Evolutionary conservation across 2,113 vertebrate genomes (phyloP), one percentile per base, ranked within the genome.

Genomic region (Syngnathoides biaculeatus): DNA sequence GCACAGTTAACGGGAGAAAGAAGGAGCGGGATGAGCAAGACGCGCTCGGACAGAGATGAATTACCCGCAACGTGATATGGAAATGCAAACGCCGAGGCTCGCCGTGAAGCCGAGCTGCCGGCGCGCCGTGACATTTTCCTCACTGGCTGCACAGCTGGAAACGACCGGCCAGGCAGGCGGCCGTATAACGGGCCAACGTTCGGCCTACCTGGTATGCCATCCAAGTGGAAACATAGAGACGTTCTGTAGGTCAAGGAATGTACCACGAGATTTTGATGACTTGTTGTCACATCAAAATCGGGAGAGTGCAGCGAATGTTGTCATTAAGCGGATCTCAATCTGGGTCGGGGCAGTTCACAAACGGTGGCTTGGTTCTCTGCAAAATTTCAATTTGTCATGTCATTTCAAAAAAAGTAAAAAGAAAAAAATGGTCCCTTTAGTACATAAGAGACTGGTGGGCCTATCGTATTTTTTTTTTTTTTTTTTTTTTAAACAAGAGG

Each of bases 71-170:
- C 24, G 27, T 30, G 1, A 30, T 4, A 14, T 78, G 74, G 30
- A 67, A 64, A 65, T 71, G 30, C 10, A 39, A 80, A 81, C 66
- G 73, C 30, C 48, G 76, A 71, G 52, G 42, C 50, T 71, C 74
- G 73, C 86, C 84, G 84, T 86, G 85, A 85, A 72, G 68, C 72
- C 42, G 69, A 78, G 83, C 69, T 64, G 67, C 53, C 63, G 68
- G 65, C 73, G 68, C 39, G 70, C 67, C 65, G 63, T 82, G 58
- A 82, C 73, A 50, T 63, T 74, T 82, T 79, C 77, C 56, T 73
- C 71, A 79, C 42, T 13, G 38, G 69, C 71, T n/a, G 64, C 61
- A 76, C 65, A 81, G 75, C 76, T 68, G 67, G 66, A 73, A 58
- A 67, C 22, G 7, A 68, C 63, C 47, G 59, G 75, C 40, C 71